Conservation (phyloP, 2,888 invertebrate genomes). For the Xanthia togata region DNA sequence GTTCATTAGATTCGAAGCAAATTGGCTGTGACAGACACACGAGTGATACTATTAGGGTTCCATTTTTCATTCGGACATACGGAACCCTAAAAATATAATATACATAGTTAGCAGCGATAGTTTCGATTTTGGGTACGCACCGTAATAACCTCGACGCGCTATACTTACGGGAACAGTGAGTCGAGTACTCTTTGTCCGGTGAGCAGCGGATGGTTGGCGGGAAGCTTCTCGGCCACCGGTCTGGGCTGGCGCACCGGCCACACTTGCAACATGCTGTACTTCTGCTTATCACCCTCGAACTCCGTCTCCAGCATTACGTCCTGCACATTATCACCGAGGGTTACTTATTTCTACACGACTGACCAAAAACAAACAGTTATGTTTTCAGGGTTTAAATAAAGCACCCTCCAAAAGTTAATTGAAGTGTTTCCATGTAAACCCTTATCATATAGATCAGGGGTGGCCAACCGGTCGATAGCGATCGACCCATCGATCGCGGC, state of each 20-base stretch:
- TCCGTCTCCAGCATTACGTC: constrained; percentile 99
- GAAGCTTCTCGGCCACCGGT: constrained; percentile 99
- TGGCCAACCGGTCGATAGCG: too few species aligned
- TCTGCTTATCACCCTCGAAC: constrained; percentile 98
- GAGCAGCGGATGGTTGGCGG: constrained; percentile 99
- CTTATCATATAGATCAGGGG: background rate
- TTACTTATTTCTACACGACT: background rate
- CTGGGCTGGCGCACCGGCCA: constrained; percentile 99
- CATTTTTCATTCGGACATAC: too few species aligned
- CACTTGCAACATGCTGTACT: constrained; percentile 99
- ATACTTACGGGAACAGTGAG: constrained; percentile 98
- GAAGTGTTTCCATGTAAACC: background rate
- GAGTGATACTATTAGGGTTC: too few species aligned
- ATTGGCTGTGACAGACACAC: too few species aligned
- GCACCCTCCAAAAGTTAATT: background rate
- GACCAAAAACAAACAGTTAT: background rate
- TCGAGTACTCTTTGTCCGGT: constrained; percentile 99
- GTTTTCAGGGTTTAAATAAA: background rate
- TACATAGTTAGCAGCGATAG: background rate
- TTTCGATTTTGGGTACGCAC: background rate
- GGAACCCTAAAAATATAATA: background rate
- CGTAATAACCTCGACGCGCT: background rate
- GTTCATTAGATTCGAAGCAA: too few species aligned
- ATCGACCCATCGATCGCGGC: too few species aligned
- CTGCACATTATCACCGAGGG: constrained; percentile 81